phyloP scores from a whole-genome alignment of 2,797 vertebrate genomes.

The Macropodus opercularis region DNA sequence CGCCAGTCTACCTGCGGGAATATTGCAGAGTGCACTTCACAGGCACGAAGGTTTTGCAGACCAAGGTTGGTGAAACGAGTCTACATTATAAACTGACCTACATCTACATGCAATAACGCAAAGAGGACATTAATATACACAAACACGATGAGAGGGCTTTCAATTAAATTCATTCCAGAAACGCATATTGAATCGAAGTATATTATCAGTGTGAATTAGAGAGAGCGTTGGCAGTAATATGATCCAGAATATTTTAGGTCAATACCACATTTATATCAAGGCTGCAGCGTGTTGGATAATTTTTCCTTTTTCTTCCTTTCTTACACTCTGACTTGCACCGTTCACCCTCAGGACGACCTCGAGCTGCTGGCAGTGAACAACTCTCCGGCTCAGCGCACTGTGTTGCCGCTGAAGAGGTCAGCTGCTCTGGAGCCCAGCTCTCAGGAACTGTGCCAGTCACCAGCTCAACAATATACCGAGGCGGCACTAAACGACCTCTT shows the following conservation, averaged over 20 bases:
- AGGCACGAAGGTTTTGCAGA: constrained; percentile 80
- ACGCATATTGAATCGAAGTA: no score
- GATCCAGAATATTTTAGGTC: no score
- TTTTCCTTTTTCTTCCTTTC: neutral
- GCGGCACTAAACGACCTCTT: constrained; percentile 93
- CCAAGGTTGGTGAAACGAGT: constrained; percentile 68
- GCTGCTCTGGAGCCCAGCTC: constrained; percentile 49
- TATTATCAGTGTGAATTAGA: no score
- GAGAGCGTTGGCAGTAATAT: no score
- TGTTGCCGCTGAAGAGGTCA: constrained; percentile 67
- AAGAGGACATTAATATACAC: no score
- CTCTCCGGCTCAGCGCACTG: constrained; percentile 32
- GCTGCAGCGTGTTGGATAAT: no score
- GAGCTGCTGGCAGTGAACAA: constrained; percentile 77
- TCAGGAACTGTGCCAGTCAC: constrained; percentile 79
- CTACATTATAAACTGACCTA: no score
- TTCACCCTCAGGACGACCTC: constrained; percentile 87
- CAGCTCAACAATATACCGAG: constrained; percentile 89
- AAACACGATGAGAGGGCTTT: no score
- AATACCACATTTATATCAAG: no score
- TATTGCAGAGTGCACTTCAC: constrained; percentile 88
- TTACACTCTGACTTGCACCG: neutral
- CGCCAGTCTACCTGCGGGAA: constrained; percentile 91
- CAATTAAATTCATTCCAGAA: no score
- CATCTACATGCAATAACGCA: no score